Evolutionary conservation across 2,797 vertebrate genomes (phyloP).

Genomic region (Sebastiscus tertius): DNA sequence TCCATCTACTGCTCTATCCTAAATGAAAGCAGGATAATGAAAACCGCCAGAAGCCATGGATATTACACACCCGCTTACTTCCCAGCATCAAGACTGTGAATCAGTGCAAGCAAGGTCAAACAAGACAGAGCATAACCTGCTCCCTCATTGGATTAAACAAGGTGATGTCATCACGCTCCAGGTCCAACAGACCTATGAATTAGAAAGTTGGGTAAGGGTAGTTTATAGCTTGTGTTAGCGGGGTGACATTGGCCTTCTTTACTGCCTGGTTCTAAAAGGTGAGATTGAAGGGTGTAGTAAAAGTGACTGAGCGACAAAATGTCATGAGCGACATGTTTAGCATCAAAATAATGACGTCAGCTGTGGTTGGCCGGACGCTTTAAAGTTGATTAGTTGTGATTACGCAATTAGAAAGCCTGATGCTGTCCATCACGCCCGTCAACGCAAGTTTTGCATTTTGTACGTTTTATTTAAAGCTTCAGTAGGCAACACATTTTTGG

Average conservation of each 20-base stretch:
- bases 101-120: conserved; percentile 56
- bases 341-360: conserved; percentile 38
- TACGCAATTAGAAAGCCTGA: background rate
- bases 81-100: conserved; percentile 29
- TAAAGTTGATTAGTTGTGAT: conserved; percentile 14
- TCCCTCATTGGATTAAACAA: conserved; percentile 30
- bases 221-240: conserved; percentile 61
- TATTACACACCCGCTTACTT: conserved; percentile 34
- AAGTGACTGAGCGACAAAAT: conserved; percentile 10
- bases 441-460: background rate
- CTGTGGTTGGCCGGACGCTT: background rate
- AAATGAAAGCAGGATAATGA: conserved; percentile 30
- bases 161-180: conserved; percentile 42
- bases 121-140: conserved; percentile 17
- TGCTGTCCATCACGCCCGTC: background rate
- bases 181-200: conserved; percentile 42
- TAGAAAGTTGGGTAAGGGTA: conserved; percentile 43
- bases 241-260: conserved; percentile 67
- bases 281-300: conserved; percentile 55
- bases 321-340: conserved; percentile 38
- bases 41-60: conserved; percentile 12
- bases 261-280: conserved; percentile 55
- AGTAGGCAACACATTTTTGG: fast-evolving
- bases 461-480: too few species aligned
- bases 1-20: background rate